Conservation (phyloP, 2,113 vertebrate species). For the Heliornis fulica region DNA sequence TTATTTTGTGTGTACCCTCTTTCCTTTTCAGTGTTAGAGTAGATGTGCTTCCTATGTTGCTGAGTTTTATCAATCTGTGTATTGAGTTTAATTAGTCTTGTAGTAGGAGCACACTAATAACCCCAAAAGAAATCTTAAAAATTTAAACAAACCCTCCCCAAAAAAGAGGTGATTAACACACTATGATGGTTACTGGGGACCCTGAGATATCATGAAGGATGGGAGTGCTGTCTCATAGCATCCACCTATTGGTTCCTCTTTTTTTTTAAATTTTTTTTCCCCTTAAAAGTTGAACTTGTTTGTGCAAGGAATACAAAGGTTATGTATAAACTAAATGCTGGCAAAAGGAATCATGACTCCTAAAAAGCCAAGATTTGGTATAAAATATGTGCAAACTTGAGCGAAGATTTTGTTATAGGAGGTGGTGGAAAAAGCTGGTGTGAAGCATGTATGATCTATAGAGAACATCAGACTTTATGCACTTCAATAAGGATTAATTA, state of each 20-base stretch:
- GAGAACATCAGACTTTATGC: background rate
- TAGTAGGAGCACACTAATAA: background rate
- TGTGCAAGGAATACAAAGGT: background rate
- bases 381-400: background rate
- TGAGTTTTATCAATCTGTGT: background rate
- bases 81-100: background rate
- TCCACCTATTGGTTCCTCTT: fast-evolving
- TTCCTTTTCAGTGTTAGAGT: background rate
- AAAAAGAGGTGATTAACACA: background rate
- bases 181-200: background rate
- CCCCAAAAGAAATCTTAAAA: background rate
- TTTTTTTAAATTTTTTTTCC: too few relatives aligned
- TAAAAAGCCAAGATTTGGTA: background rate
- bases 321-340: background rate
- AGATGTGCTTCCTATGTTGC: background rate
- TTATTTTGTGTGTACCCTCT: background rate
- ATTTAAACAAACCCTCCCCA: background rate
- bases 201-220: background rate
- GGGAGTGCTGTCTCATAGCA: background rate
- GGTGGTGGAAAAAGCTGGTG: background rate
- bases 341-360: background rate
- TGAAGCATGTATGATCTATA: background rate
- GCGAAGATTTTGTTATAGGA: background rate
- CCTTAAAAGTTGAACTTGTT: background rate
- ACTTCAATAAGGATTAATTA: background rate